These are phyloP conservation scores for Heliconius ismenius DNA, from an alignment of 2,888 invertebrate species.

Conservation along the genomic window DNA sequence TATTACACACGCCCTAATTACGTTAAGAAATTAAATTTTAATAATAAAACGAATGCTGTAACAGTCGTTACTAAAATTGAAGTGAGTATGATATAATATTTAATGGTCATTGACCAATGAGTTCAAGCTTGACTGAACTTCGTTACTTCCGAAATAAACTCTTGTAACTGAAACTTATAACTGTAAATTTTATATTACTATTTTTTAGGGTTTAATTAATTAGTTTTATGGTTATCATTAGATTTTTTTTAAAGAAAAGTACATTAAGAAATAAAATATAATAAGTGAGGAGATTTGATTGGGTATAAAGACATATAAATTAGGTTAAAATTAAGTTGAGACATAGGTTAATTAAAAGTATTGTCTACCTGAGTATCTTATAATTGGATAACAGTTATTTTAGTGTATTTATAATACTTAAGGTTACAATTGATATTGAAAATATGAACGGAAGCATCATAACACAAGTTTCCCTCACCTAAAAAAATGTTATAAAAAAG, in stretches of 20 bases:
- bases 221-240: neutral
- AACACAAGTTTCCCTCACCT: too few relatives aligned
- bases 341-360: neutral
- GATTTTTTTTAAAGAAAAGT: too few relatives aligned
- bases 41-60: neutral
- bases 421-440: neutral
- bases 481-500: too few relatives aligned
- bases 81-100: conserved; percentile 18
- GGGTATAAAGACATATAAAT: too few relatives aligned
- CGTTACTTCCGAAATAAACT: conserved; percentile 25
- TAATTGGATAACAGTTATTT: too few relatives aligned
- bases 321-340: too few relatives aligned
- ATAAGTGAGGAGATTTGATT: too few relatives aligned
- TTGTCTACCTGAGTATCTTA: neutral
- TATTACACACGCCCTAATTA: neutral
- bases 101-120: conserved; percentile 25
- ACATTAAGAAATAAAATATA: too few relatives aligned
- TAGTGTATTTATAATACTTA: neutral
- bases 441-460: too few relatives aligned
- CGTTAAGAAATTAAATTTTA: neutral
- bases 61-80: neutral
- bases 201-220: neutral
- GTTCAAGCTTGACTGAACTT: conserved; percentile 23
- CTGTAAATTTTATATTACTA: neutral
- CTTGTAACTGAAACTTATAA: conserved; percentile 11